Evolutionary conservation across 2,113 vertebrate genomes (phyloP).

Genomic region (Morone chrysops): DNA sequence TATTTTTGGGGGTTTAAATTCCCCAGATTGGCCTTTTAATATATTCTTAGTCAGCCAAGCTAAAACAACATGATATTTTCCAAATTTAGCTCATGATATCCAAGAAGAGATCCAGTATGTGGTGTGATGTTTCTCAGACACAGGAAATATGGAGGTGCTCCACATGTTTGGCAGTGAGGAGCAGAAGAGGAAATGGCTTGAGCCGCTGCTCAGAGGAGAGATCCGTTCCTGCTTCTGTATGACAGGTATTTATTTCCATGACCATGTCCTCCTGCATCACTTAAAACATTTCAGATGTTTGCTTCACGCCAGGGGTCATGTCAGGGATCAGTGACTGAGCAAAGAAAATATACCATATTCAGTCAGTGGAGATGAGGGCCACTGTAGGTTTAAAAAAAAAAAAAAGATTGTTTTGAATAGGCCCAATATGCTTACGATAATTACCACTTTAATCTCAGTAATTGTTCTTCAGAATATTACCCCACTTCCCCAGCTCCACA

Average conservation of each 20-base stretch:
- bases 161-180: slow-evolving; percentile 92
- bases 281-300: neutral
- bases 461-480: too few species aligned
- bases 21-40: neutral
- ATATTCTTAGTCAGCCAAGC: neutral
- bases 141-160: slow-evolving; percentile 96
- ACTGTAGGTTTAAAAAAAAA: too few species aligned
- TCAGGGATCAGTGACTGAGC: too few species aligned
- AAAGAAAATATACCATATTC: neutral
- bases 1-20: neutral
- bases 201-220: slow-evolving; percentile 91
- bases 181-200: slow-evolving; percentile 92
- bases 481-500: too few species aligned
- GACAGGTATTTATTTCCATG: slow-evolving; percentile 86
- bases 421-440: too few species aligned
- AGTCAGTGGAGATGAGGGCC: neutral
- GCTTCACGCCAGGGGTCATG: too few species aligned
- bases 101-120: neutral
- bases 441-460: too few species aligned
- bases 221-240: slow-evolving; percentile 96
- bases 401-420: too few species aligned
- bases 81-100: neutral
- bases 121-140: slow-evolving; percentile 83
- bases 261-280: neutral
- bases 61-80: neutral